Conservation (phyloP, 2,888 invertebrate species). For the Megaustenia siamemsis region DNA sequence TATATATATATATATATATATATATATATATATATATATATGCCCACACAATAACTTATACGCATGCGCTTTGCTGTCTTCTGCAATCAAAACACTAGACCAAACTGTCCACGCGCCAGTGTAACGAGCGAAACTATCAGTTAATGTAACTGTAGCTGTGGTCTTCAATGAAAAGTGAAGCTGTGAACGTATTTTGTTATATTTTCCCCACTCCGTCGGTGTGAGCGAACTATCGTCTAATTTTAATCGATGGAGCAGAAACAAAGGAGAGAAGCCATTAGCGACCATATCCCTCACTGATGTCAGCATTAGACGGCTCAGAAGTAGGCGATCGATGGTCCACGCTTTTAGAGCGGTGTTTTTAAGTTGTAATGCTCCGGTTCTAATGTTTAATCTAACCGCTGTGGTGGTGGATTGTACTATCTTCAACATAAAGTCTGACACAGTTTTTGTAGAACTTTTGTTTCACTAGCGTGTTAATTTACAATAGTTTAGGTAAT, state of each 20-base stretch:
- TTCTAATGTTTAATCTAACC: conserved; percentile 1
- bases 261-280: conserved; percentile 48
- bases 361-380: not conserved
- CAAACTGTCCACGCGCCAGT: not conserved
- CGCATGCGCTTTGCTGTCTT: no score
- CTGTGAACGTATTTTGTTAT: conserved; percentile 23
- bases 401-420: no score
- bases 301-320: conserved; percentile 28
- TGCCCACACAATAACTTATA: no score
- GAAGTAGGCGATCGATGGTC: conserved; percentile 36
- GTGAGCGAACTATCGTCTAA: conserved; percentile 35
- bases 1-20: no score
- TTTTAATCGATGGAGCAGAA: conserved; percentile 49
- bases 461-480: no score
- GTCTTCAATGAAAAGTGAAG: not conserved
- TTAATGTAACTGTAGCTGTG: not conserved
- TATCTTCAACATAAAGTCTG: no score
- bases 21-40: no score
- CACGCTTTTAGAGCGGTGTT: conserved; percentile 36
- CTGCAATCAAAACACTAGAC: not conserved
- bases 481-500: no score
- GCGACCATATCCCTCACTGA: conserved; percentile 11
- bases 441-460: no score
- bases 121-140: not conserved
- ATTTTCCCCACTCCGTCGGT: conserved; percentile 7